A percentile compares a stretch with the other conserved stretches of the same genome.
Conservation (phyloP, 2,113 vertebrate genomes). For the Ameiurus melas region DNA sequence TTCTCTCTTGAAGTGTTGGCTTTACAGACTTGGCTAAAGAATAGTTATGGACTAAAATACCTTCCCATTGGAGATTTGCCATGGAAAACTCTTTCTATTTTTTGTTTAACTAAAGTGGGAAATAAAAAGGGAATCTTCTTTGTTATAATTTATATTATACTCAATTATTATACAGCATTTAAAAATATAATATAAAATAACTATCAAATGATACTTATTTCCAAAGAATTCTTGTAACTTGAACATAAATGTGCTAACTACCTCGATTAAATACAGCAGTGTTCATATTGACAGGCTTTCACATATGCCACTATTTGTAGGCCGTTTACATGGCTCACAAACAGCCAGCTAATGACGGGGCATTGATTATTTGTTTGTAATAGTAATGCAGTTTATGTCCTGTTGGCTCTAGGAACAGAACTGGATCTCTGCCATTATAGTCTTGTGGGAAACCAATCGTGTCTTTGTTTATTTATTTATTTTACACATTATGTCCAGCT, state of each 20-base stretch:
- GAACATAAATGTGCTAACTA: not conserved
- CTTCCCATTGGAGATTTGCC: not conserved
- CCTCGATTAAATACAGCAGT: not conserved
- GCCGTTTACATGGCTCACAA: not conserved
- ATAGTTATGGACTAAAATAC: not conserved
- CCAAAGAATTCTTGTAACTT: not conserved
- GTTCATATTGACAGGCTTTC: not conserved
- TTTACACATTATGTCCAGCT: conserved; percentile 30
- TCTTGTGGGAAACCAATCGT: not conserved
- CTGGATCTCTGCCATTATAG: not conserved
- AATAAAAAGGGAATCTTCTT: not conserved
- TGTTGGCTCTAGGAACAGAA: not conserved
- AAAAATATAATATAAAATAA: too few relatives aligned
- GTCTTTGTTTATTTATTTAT: not conserved
- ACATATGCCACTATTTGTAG: not conserved
- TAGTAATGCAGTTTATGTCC: not conserved
- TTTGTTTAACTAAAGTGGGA: not conserved
- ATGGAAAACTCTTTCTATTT: not conserved
- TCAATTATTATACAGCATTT: too few relatives aligned
- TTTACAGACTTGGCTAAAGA: not conserved
- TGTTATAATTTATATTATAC: too few relatives aligned
- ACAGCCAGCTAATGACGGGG: not conserved
- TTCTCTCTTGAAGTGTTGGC: not conserved
- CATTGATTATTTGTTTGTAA: conserved; percentile 14
- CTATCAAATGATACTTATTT: too few relatives aligned